Evolutionary conservation across 2,797 vertebrate species (phyloP).

Genomic region (Arrhamphus sclerolepis): DNA sequence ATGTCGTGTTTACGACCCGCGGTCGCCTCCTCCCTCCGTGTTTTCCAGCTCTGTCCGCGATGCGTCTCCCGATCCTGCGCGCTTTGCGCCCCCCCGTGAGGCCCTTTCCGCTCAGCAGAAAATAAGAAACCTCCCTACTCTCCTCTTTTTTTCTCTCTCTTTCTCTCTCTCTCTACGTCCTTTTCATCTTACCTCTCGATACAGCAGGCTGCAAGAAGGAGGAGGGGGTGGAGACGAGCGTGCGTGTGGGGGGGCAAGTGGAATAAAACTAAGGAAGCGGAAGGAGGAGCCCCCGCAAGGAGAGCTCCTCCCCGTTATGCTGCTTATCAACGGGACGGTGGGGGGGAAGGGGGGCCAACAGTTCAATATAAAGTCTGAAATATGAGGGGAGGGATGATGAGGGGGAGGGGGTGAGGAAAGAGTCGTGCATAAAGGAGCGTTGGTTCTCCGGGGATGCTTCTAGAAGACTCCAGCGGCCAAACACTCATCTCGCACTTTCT

Average conservation of each 20-base stretch:
- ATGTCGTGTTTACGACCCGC: slow-evolving; percentile 66
- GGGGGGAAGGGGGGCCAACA: slow-evolving; percentile 5
- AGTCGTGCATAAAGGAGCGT: no score
- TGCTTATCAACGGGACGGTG: slow-evolving; percentile 49
- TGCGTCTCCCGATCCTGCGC: slow-evolving; percentile 34
- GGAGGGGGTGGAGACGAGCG: slow-evolving; percentile 30
- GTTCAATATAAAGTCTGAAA: slow-evolving; percentile 16
- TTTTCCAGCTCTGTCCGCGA: slow-evolving; percentile 20
- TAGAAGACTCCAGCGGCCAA: neutral
- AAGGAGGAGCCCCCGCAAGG: slow-evolving; percentile 50
- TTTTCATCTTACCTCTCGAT: slow-evolving; percentile 26
- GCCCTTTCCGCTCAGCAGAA: slow-evolving; percentile 54
- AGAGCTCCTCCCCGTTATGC: slow-evolving; percentile 64
- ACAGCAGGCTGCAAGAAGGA: slow-evolving; percentile 15
- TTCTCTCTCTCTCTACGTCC: slow-evolving; percentile 11
- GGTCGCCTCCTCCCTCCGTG: slow-evolving; percentile 53
- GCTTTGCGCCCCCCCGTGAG: slow-evolving; percentile 42
- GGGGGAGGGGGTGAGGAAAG: neutral
- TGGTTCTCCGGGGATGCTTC: neutral
- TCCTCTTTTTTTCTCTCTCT: slow-evolving; percentile 4
- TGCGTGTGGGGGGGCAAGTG: slow-evolving; percentile 15
- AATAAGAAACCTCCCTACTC: slow-evolving; percentile 4
- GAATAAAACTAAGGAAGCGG: slow-evolving; percentile 29
- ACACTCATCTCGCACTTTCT: no score
- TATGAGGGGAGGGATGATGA: neutral